A percentile compares a stretch with the other conserved stretches of the same genome.
Evolutionary conservation across 2,797 vertebrate genomes (phyloP).

Genomic region (Choloepus didactylus): DNA sequence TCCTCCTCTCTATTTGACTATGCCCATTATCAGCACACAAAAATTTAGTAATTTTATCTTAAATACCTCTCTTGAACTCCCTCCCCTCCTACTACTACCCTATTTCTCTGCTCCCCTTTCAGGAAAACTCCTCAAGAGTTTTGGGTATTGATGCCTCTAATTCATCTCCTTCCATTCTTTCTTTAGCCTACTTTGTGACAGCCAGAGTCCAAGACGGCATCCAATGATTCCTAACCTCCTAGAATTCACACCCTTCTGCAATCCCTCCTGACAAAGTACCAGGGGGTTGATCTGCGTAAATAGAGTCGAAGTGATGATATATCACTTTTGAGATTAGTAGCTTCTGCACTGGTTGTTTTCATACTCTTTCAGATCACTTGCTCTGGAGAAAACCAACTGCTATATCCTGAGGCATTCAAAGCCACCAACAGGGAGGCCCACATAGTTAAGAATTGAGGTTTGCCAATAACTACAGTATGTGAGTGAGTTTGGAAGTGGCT

Average conservation of each 20-base stretch:
- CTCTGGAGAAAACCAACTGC: too few species aligned
- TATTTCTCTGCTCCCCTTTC: constrained; percentile 14
- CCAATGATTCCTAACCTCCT: not conserved
- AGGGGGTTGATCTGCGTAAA: constrained; percentile 20
- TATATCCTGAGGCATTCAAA: too few species aligned
- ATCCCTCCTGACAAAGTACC: not conserved
- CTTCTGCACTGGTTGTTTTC: too few species aligned
- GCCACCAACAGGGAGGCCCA: too few species aligned
- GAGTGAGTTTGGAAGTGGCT: not conserved
- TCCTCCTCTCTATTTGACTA: too few species aligned
- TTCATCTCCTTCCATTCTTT: not conserved
- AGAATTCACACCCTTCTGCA: not conserved
- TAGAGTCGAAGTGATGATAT: not conserved
- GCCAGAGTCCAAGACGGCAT: not conserved
- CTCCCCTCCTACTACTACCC: not conserved
- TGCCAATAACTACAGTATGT: not conserved
- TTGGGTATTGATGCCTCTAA: not conserved
- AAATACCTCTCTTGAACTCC: too few species aligned
- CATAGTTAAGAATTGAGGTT: not conserved
- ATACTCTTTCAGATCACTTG: too few species aligned
- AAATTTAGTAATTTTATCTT: too few species aligned
- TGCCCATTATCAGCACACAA: too few species aligned
- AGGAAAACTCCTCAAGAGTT: not conserved
- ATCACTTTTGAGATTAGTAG: too few species aligned
- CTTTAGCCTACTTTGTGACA: not conserved